phyloP scores from a whole-genome alignment of 2,888 invertebrate species.

The Alloplasta piceator region DNA sequence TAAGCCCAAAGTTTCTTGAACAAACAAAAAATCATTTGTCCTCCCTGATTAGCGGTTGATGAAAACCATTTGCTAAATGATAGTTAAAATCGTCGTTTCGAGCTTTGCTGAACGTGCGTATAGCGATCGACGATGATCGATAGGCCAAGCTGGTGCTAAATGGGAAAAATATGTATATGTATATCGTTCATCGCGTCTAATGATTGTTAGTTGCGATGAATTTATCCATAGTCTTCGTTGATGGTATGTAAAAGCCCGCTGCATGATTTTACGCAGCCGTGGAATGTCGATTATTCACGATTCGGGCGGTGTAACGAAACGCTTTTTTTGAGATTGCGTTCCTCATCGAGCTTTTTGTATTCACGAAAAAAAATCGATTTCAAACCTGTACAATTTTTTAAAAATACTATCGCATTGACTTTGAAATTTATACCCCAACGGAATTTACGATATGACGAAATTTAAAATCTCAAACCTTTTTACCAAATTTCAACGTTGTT shows the following conservation, averaged over 20 bases:
- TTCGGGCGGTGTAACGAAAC: neutral
- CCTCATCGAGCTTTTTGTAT: neutral
- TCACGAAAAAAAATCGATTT: too few species aligned
- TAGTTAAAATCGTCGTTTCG: constrained; percentile 58
- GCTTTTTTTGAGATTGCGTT: constrained; percentile 10
- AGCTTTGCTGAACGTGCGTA: constrained; percentile 65
- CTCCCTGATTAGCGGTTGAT: constrained; percentile 49
- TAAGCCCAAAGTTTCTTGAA: constrained; percentile 20
- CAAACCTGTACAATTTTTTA: too few species aligned
- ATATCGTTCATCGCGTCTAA: constrained; percentile 16
- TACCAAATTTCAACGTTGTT: too few species aligned
- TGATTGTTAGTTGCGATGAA: constrained; percentile 1
- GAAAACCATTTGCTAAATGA: constrained; percentile 41
- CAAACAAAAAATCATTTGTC: constrained; percentile 55
- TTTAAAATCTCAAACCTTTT: too few species aligned
- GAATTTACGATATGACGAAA: too few species aligned
- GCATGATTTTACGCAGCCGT: neutral
- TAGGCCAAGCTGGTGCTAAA: constrained; percentile 71
- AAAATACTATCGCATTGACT: too few species aligned
- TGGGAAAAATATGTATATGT: constrained; percentile 26
- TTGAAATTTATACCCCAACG: too few species aligned
- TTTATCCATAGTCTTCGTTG: constrained; percentile 14
- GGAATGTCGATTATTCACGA: neutral
- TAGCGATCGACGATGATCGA: constrained; percentile 58
- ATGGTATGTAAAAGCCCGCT: neutral